Evolutionary conservation across 2,113 vertebrate species (phyloP).

Genomic region (Sitta europaea): DNA sequence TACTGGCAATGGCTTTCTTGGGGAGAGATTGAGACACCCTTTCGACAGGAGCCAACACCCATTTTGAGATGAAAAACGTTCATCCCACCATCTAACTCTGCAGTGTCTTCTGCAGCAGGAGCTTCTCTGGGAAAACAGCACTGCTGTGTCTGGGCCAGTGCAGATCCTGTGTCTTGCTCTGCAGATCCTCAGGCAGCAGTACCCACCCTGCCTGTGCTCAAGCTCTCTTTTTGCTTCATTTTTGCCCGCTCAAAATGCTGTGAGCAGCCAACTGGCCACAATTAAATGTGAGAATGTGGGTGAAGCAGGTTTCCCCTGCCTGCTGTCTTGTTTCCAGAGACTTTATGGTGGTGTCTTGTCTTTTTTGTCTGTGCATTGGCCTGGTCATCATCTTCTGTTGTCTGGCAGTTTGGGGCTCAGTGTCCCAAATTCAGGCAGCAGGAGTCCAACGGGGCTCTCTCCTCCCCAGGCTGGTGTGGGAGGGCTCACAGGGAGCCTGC

Average conservation of each 20-base stretch:
- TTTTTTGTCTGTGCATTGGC: background rate
- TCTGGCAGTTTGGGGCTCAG: background rate
- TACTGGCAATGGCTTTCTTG: constrained; percentile 17
- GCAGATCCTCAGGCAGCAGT: background rate
- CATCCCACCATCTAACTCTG: background rate
- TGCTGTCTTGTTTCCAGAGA: background rate
- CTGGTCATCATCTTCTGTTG: background rate
- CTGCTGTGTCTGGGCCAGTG: background rate
- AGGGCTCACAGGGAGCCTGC: background rate
- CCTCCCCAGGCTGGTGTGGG: background rate
- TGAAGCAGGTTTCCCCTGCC: background rate
- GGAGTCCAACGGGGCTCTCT: background rate
- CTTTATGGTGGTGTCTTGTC: background rate
- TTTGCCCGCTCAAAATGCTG: background rate
- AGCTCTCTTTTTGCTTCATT: background rate
- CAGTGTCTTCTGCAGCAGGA: background rate
- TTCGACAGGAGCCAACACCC: constrained; percentile 37
- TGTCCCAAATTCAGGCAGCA: background rate
- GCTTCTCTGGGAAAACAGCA: constrained; percentile 19
- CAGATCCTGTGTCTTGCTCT: background rate
- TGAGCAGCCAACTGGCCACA: background rate
- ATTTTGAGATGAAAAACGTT: background rate
- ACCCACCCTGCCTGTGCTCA: background rate
- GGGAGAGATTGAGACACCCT: constrained; percentile 16
- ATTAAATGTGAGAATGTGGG: accelerated